These are phyloP conservation scores for Ricordea florida DNA, from an alignment of 92 coral and sea anemone species.

Conservation along the genomic window DNA sequence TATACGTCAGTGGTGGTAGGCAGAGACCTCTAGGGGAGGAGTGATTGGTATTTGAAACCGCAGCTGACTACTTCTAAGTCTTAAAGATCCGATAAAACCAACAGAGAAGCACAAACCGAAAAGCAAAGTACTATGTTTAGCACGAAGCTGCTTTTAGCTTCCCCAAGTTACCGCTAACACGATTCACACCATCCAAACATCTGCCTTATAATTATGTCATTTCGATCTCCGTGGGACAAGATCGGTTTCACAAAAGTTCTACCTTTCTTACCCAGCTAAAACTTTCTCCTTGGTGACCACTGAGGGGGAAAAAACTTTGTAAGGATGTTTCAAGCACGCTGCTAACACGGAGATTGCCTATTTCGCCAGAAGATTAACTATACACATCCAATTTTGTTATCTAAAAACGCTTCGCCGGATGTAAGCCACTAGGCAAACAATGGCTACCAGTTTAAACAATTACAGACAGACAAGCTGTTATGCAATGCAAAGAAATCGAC, in stretches of 20 bases:
- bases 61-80: too few species aligned
- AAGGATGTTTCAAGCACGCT: background rate
- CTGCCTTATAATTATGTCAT: background rate
- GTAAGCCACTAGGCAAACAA: slow-evolving; percentile 25
- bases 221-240: background rate
- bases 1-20: too few species aligned
- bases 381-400: background rate
- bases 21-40: too few species aligned
- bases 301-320: background rate
- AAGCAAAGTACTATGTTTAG: too few species aligned
- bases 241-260: background rate
- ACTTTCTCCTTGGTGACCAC: background rate
- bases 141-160: too few species aligned
- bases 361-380: background rate
- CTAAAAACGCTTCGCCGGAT: background rate
- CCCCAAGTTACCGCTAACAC: too few species aligned
- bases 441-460: slow-evolving; percentile 22
- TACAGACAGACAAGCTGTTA: slow-evolving; percentile 9
- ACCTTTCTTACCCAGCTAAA: background rate
- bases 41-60: too few species aligned
- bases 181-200: background rate
- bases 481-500: slow-evolving; percentile 22
- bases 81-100: too few species aligned
- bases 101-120: too few species aligned
- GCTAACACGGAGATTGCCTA: too few species aligned